phyloP scores from a whole-genome alignment of 2,113 vertebrate species.

The Montifringilla adamsi region DNA sequence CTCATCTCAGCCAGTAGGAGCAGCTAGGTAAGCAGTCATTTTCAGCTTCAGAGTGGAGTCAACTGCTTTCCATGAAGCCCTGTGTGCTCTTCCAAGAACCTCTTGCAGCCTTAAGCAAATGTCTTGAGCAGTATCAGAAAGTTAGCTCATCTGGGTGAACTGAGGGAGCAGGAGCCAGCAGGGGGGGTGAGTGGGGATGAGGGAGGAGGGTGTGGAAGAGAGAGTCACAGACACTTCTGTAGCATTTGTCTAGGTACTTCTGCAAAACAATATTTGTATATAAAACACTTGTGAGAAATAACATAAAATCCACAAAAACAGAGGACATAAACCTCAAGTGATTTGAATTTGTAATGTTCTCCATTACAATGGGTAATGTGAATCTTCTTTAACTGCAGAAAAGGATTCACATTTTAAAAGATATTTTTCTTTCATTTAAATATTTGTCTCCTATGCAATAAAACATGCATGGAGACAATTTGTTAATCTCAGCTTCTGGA shows the following conservation, averaged over 20 bases:
- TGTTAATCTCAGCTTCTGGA: neutral
- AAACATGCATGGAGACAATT: neutral
- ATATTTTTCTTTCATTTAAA: neutral
- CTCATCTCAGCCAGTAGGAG: neutral
- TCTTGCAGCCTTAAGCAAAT: neutral
- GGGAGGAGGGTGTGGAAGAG: rapidly evolving
- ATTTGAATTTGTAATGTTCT: neutral
- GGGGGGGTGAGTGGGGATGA: rapidly evolving
- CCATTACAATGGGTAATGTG: neutral
- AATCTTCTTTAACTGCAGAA: neutral
- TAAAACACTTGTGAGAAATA: neutral
- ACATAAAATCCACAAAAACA: neutral
- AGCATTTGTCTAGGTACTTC: neutral
- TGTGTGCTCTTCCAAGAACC: neutral
- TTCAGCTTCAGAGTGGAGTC: neutral
- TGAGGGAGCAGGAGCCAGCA: neutral
- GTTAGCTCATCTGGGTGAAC: neutral
- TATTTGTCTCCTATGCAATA: neutral
- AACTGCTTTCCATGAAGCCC: neutral
- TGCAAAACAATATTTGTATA: neutral
- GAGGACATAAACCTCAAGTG: neutral
- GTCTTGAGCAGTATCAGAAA: neutral
- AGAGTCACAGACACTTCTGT: neutral
- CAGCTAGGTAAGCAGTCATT: neutral
- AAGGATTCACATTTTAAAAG: neutral